These are phyloP conservation scores for Clupea harengus DNA, from an alignment of 2,113 vertebrate species.

Conservation along the genomic window DNA sequence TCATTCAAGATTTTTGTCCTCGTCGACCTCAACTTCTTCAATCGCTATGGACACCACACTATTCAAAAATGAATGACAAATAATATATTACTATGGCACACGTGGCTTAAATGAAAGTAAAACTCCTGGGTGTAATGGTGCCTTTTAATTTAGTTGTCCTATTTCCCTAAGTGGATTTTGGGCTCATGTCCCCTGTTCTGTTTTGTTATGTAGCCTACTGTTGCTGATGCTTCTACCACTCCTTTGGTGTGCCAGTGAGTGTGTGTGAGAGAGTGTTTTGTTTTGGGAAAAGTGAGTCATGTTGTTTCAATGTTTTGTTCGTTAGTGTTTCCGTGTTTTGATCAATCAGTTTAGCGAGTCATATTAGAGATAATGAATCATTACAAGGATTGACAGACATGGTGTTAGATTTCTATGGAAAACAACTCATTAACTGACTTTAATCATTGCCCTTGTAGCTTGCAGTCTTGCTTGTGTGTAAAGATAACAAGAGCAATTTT, in stretches of 20 bases:
- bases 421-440: not conserved
- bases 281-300: not conserved
- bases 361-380: not conserved
- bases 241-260: not conserved
- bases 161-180: not conserved
- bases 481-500: not conserved
- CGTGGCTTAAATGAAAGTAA: not conserved
- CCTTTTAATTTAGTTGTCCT: not conserved
- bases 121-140: not conserved
- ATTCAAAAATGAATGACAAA: not conserved
- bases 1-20: not conserved
- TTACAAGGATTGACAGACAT: not conserved
- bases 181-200: not conserved
- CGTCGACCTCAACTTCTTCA: not conserved
- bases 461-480: not conserved
- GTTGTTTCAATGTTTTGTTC: no score
- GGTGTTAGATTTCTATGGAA: not conserved
- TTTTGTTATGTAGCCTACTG: not conserved
- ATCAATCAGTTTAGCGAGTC: not conserved
- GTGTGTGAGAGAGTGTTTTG: not conserved
- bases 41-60: not conserved
- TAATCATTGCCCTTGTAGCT: not conserved
- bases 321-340: not conserved
- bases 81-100: not conserved
- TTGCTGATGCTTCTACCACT: not conserved